Base-by-base conservation (phyloP, 2,888 invertebrate genomes). In the Nomada lathburiana region DNA sequence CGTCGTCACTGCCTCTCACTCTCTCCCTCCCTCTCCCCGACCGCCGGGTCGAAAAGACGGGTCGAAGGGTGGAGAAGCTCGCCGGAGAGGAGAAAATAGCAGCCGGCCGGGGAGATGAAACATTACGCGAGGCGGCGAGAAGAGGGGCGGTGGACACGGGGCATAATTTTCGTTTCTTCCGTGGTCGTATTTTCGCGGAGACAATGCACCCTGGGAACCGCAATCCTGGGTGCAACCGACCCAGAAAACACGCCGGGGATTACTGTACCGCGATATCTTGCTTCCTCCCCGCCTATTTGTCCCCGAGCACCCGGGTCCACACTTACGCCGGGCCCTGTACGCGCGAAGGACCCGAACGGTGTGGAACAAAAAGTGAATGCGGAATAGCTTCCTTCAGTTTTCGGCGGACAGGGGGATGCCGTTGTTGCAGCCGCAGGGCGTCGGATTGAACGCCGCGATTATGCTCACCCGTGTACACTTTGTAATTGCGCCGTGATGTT, bases 201-300 rank as follows among this genome's bases (percentile, higher is more conserved):
- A 88, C 88, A 88, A 88, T 88, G 84, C 88, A 64, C 74, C 76
- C 83, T 72, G 85, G 86, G 85, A 79, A 89, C 86, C 89, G 85
- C 88, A 88, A 89, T 88, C 89, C 88, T 81, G 85, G 84, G 86
- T 86, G 86, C 88, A 87, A 90, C 86, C 88, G 87, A 89, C 87
- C 84, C 85, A 87, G 85, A 82, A 87, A 89, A 85, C 86, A 88
- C 84, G 69, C 80, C 77, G 11, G 88, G 83, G 86, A 89, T 89
- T 89, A 86, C 83, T 81, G 84, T 85, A 79, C 79, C 82, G 80
- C 82, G 88, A 86, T 85, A 83, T 85, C 88, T 88, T 65, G 85
- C 79, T 76, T 73, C 70, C 83, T 74, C 68, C 44, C 82, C 72
- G 79, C 80, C 82, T 86, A 75, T 88, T 87, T 84, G 84, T 86